Evolutionary conservation across 1,140 invertebrate species (phyloP).

Genomic region (Pomacea maculata): DNA sequence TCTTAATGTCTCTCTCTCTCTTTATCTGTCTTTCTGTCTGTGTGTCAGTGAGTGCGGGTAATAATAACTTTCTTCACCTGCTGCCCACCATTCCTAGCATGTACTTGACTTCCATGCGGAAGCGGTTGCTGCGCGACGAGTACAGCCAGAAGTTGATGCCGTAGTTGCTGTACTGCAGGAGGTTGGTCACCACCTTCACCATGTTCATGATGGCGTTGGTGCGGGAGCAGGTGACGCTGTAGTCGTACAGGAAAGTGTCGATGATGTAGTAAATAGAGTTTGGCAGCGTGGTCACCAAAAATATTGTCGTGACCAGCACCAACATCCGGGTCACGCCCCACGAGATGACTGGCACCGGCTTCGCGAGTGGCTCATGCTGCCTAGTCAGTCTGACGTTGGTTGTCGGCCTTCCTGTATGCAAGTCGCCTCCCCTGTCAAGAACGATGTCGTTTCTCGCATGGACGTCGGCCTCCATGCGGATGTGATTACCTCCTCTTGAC

Average conservation of each 20-base stretch:
- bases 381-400: neutral
- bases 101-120: constrained; percentile 35
- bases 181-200: constrained; percentile 27
- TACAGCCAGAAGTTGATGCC: constrained; percentile 51
- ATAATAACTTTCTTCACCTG: neutral
- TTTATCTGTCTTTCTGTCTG: no score
- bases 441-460: no score
- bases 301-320: constrained; percentile 42
- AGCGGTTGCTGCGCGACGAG: constrained; percentile 41
- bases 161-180: constrained; percentile 47
- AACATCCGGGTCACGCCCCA: constrained; percentile 43
- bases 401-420: neutral
- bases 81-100: constrained; percentile 10
- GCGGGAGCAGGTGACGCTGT: neutral
- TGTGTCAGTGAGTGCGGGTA: no score
- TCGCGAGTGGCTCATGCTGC: neutral
- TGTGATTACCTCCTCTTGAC: no score
- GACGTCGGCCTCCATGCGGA: no score
- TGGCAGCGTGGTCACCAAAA: constrained; percentile 48
- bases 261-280: constrained; percentile 46
- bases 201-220: constrained; percentile 8
- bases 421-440: no score
- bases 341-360: constrained; percentile 19
- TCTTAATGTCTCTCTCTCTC: no score
- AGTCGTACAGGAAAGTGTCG: constrained; percentile 29